A percentile compares a stretch with the other conserved stretches of the same genome.
These are phyloP conservation scores for Drosophila flavopinicola DNA, from an alignment of 2,888 invertebrate species.

Conservation along the genomic window DNA sequence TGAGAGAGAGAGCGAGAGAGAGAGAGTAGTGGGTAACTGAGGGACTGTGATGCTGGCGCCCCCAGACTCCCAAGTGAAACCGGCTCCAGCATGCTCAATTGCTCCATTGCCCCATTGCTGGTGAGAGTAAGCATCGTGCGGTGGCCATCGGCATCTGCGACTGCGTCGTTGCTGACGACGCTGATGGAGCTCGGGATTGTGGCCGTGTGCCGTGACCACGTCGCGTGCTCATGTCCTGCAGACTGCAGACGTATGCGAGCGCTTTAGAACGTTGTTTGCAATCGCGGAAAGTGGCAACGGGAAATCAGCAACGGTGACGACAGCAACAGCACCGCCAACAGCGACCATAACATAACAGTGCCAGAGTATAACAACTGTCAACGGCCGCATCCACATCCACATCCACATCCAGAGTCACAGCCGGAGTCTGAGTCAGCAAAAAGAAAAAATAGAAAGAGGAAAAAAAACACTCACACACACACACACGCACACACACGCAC, in stretches of 20 bases:
- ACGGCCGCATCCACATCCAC: constrained; percentile 47
- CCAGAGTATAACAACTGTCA: constrained; percentile 46
- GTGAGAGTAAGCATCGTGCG: constrained; percentile 25
- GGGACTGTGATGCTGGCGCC: constrained; percentile 20
- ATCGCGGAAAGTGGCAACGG: constrained; percentile 73
- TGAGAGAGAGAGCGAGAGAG: constrained; percentile 6
- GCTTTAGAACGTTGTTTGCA: constrained; percentile 76
- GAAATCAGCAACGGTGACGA: constrained; percentile 51
- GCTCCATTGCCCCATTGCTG: constrained; percentile 43
- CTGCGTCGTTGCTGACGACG: constrained; percentile 36
- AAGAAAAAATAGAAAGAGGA: constrained; percentile 3
- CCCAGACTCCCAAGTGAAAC: constrained; percentile 28
- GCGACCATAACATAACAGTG: constrained; percentile 46
- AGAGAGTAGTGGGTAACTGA: background rate
- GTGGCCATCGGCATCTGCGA: constrained; percentile 28
- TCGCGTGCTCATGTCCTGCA: constrained; percentile 61
- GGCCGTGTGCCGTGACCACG: constrained; percentile 40
- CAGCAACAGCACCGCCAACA: constrained; percentile 45
- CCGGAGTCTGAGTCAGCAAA: constrained; percentile 38
- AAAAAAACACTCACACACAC: constrained; percentile 6
- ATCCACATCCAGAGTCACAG: constrained; percentile 33
- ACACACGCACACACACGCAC: background rate
- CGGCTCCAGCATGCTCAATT: constrained; percentile 40
- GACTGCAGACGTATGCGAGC: constrained; percentile 74
- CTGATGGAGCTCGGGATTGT: constrained; percentile 32